A percentile compares a stretch with the other conserved stretches of the same genome.
These are phyloP conservation scores for Neoaliturus tenellus DNA, from an alignment of 2,888 invertebrate species.

Conservation along the genomic window DNA sequence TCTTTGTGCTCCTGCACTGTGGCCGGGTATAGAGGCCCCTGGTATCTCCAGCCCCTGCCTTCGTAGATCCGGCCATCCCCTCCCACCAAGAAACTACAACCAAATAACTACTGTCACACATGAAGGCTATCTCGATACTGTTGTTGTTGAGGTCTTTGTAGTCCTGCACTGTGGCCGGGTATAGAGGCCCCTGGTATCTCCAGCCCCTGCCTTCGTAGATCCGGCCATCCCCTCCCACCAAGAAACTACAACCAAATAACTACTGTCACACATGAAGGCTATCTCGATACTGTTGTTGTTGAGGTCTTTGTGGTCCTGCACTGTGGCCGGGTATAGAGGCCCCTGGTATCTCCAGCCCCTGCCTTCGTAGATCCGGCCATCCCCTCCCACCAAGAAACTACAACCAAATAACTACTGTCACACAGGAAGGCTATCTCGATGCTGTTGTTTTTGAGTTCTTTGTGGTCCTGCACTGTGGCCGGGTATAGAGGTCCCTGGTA, in stretches of 20 bases:
- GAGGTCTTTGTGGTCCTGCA: background rate
- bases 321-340: background rate
- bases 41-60: background rate
- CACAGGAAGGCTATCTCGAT: too few relatives aligned
- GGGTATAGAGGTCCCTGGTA: background rate
- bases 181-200: background rate
- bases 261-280: too few relatives aligned
- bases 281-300: too few relatives aligned
- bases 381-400: constrained; percentile 1
- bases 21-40: background rate
- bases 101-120: too few relatives aligned
- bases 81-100: background rate
- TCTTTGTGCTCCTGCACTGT: background rate
- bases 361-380: background rate
- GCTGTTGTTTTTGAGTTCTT: background rate
- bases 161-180: background rate
- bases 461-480: background rate
- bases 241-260: too few relatives aligned
- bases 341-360: background rate
- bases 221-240: background rate
- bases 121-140: too few relatives aligned
- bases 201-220: background rate
- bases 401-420: too few relatives aligned
- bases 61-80: background rate
- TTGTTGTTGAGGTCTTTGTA: background rate